These are phyloP conservation scores for Xestia ashworthii DNA, from an alignment of 2,888 invertebrate genomes.

Conservation along the genomic window DNA sequence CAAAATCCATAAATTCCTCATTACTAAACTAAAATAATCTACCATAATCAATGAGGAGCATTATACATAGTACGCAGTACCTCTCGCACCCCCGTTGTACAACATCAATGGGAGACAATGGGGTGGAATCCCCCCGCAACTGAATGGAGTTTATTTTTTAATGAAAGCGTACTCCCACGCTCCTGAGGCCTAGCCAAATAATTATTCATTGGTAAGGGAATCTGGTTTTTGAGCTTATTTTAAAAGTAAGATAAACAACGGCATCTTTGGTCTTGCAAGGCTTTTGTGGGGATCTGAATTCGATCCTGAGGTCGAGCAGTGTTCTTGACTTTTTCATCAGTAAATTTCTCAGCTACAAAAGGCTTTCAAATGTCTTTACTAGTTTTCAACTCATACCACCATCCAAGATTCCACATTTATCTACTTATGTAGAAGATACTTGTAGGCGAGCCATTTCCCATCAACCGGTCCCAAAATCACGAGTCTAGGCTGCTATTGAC, in stretches of 20 bases:
- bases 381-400: no score
- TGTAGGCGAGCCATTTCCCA: background rate
- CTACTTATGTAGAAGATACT: no score
- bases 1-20: background rate
- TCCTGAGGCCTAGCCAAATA: slow-evolving; percentile 13
- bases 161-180: slow-evolving; percentile 44
- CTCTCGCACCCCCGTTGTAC: slow-evolving; percentile 9
- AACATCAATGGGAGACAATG: slow-evolving; percentile 43
- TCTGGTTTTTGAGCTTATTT: background rate
- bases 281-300: no score
- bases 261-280: no score
- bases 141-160: slow-evolving; percentile 58
- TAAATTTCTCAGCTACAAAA: background rate
- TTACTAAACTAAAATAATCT: slow-evolving; percentile 31
- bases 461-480: background rate
- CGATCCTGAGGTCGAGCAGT: background rate
- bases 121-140: slow-evolving; percentile 20
- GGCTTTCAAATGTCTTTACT: no score
- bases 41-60: slow-evolving; percentile 30
- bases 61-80: slow-evolving; percentile 13
- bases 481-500: background rate
- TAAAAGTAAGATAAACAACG: background rate
- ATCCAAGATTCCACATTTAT: no score
- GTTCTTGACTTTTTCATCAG: background rate
- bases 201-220: slow-evolving; percentile 14